phyloP scores from a whole-genome alignment of 2,888 invertebrate species.

The Neoascia interrupta region DNA sequence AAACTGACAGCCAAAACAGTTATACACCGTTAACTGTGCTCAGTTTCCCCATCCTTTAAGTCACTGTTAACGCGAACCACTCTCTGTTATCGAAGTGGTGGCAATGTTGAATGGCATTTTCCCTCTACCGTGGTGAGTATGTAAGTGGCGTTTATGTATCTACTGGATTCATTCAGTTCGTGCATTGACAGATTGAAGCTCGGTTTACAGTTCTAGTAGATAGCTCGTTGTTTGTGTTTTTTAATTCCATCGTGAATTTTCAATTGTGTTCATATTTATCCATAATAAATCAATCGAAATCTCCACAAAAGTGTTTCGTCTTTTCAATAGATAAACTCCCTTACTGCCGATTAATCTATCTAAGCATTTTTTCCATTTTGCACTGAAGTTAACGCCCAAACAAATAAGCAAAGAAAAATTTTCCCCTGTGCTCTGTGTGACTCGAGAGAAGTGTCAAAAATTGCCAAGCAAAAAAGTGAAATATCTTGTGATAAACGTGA shows the following conservation, averaged over 20 bases:
- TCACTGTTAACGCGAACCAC: constrained; percentile 45
- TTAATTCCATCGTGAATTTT: constrained; percentile 9
- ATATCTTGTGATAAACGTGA: constrained; percentile 45
- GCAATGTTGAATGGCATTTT: constrained; percentile 26
- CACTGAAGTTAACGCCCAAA: constrained; percentile 59
- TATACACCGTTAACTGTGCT: constrained; percentile 43
- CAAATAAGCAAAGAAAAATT: constrained; percentile 25
- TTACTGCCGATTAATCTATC: constrained; percentile 40
- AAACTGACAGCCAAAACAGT: constrained; percentile 52
- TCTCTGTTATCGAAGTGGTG: background rate
- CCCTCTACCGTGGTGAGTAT: constrained; percentile 39
- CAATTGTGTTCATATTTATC: constrained; percentile 5
- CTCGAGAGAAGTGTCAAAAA: constrained; percentile 47
- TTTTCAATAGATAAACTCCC: constrained; percentile 34
- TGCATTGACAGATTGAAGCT: constrained; percentile 67
- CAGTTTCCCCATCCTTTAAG: constrained; percentile 62
- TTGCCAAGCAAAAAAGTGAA: constrained; percentile 8
- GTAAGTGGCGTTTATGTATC: constrained; percentile 62
- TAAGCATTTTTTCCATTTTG: constrained; percentile 7
- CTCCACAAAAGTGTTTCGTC: background rate
- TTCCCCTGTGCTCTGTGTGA: constrained; percentile 19
- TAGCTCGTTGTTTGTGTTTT: constrained; percentile 32
- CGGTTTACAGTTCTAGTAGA: constrained; percentile 54
- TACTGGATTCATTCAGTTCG: constrained; percentile 66
- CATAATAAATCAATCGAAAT: background rate